Conservation (phyloP, 2,113 vertebrate species). For the Phoenicopterus ruber region DNA sequence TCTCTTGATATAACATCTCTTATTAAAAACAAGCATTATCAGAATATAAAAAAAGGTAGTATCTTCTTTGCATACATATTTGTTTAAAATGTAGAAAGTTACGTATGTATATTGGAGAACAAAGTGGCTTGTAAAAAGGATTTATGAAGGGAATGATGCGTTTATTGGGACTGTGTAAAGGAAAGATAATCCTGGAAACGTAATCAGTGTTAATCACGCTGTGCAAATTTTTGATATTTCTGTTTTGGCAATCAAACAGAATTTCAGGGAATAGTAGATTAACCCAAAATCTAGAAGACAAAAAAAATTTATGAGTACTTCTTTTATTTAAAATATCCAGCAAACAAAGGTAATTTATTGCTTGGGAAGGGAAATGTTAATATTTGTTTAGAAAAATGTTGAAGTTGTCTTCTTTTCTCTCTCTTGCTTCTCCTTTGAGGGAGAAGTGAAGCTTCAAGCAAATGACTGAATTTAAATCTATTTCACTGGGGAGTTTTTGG, state of each 20-base stretch:
- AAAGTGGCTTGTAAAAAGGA: neutral
- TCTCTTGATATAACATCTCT: neutral
- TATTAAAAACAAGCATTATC: neutral
- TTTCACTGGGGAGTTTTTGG: fast-evolving
- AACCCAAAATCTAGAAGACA: neutral
- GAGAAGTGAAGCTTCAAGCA: neutral
- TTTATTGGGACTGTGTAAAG: neutral
- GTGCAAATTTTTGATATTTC: neutral
- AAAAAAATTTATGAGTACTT: neutral
- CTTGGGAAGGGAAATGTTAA: neutral
- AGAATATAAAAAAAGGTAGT: neutral
- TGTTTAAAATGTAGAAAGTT: neutral
- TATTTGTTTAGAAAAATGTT: neutral
- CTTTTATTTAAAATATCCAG: neutral
- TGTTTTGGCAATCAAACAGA: neutral
- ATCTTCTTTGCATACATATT: neutral
- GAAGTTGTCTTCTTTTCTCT: neutral
- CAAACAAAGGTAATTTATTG: neutral
- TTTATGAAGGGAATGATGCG: neutral
- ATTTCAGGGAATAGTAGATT: neutral
- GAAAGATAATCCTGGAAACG: neutral
- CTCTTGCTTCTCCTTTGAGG: neutral
- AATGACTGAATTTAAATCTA: neutral
- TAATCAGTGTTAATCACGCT: neutral
- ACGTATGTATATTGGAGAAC: neutral